Evolutionary conservation across 2,797 vertebrate genomes (phyloP).

Genomic region (Anniella stebbinsi): DNA sequence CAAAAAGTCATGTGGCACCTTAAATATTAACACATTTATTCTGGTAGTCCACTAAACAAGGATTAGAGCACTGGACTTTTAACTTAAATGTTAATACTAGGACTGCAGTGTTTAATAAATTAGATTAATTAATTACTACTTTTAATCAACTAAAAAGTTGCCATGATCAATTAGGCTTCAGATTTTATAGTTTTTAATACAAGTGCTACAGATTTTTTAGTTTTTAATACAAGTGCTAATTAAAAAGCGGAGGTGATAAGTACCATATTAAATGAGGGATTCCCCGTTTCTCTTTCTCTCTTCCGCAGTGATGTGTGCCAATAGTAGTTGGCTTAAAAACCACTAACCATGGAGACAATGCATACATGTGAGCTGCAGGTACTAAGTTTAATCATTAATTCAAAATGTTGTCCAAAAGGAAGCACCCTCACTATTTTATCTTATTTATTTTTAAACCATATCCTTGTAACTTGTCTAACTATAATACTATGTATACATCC

Average conservation of each 20-base stretch:
- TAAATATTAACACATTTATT: background rate
- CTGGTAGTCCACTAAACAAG: background rate
- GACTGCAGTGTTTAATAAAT: background rate
- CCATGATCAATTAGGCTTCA: background rate
- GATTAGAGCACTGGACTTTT: background rate
- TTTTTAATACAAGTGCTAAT: background rate
- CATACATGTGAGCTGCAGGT: conserved; percentile 13
- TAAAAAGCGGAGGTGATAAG: background rate
- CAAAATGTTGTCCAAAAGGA: conserved; percentile 13
- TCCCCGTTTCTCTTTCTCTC: conserved; percentile 1
- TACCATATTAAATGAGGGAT: background rate
- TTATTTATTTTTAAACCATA: conserved; percentile 18
- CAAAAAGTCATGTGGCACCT: too few species aligned
- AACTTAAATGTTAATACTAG: background rate
- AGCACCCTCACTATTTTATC: background rate
- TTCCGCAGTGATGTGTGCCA: background rate
- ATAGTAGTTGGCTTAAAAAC: background rate
- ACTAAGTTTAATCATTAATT: conserved; percentile 12
- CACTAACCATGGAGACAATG: background rate
- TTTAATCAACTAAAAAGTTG: background rate
- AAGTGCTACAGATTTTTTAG: background rate
- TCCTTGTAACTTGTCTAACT: background rate
- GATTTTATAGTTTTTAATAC: background rate
- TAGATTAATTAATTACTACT: background rate
- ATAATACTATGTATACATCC: conserved; percentile 51